Evolutionary conservation across 2,113 vertebrate species (phyloP).

Genomic region (Hucho hucho): DNA sequence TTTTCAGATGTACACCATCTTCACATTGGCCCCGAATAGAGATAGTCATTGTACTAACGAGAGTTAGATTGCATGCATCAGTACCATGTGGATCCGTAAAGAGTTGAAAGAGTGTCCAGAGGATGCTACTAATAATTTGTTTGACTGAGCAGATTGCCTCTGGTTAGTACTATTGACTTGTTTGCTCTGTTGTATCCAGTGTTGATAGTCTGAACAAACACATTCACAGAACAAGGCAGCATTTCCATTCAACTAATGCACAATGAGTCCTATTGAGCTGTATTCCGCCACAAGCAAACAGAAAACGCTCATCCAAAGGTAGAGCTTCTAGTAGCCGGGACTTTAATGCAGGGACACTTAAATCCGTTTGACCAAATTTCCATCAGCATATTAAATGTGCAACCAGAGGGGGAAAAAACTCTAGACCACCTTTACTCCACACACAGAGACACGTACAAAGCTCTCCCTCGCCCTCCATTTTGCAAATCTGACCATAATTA

Average conservation of each 20-base stretch:
- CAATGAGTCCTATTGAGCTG: background rate
- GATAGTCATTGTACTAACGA: background rate
- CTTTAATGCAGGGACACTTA: no score
- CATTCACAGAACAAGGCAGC: background rate
- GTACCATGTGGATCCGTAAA: background rate
- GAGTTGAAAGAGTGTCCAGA: background rate
- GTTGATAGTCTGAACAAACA: background rate
- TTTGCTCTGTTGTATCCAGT: background rate
- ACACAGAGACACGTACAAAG: no score
- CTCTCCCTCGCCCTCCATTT: no score
- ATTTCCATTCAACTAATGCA: background rate
- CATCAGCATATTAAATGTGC: no score
- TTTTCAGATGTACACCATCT: background rate
- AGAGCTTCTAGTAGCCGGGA: no score
- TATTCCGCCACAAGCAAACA: no score
- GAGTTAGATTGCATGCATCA: background rate
- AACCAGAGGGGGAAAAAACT: no score
- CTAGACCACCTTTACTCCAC: no score
- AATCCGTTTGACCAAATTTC: no score
- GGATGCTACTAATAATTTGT: background rate
- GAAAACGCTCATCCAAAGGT: no score
- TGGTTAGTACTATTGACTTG: background rate
- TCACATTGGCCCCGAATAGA: background rate
- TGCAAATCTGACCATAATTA: no score
- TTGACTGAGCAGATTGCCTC: background rate